A percentile compares a stretch with the other conserved stretches of the same genome.
Evolutionary conservation across 2,888 invertebrate species (phyloP).

Genomic region (Spialia ferax): DNA sequence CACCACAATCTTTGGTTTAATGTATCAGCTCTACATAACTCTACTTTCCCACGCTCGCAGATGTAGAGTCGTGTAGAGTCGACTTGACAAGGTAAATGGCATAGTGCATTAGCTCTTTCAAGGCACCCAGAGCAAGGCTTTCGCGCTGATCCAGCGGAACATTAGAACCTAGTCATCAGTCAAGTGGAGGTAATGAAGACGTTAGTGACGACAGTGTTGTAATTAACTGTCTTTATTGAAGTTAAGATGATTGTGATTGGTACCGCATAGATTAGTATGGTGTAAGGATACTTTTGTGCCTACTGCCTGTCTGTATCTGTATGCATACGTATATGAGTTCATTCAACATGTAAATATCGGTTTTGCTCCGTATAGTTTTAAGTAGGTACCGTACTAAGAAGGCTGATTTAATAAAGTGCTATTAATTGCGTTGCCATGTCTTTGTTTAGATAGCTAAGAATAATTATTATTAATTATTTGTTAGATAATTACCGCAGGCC

Average conservation of each 20-base stretch:
- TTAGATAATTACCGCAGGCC: no score
- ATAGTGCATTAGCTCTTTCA: conserved; percentile 50
- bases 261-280: conserved; percentile 49
- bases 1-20: conserved; percentile 17
- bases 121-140: conserved; percentile 42
- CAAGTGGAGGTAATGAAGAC: conserved; percentile 65
- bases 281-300: conserved; percentile 16
- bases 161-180: conserved; percentile 62
- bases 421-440: no score
- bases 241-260: conserved; percentile 59
- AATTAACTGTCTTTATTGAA: conserved; percentile 70
- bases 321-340: not conserved
- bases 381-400: no score
- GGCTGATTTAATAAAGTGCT: no score
- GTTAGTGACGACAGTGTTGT: conserved; percentile 65
- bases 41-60: conserved; percentile 46
- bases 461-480: no score
- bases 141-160: conserved; percentile 51
- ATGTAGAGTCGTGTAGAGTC: conserved; percentile 34
- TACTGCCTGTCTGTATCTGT: not conserved
- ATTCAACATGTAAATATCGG: not conserved
- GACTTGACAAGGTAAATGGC: conserved; percentile 48
- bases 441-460: no score
- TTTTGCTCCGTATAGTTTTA: no score
- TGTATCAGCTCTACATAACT: conserved; percentile 35